Conservation (phyloP, 2,888 invertebrate genomes). For the Nymphalis c-album region DNA sequence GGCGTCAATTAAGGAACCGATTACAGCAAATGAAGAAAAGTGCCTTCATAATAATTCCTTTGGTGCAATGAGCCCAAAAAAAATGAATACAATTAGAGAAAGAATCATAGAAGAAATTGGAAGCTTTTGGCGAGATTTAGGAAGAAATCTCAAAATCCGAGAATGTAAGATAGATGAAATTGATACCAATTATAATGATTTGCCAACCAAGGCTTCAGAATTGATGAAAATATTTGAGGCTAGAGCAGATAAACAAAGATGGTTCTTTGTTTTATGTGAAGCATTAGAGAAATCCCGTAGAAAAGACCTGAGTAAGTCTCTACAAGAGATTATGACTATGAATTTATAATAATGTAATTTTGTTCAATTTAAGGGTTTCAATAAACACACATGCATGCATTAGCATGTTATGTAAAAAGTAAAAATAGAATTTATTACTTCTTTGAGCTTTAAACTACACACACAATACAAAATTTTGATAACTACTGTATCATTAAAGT, state of each 20-base stretch:
- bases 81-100: conserved; percentile 57
- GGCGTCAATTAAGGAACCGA: conserved; percentile 6
- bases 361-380: not conserved
- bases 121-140: conserved; percentile 64
- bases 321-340: conserved; percentile 67
- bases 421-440: too few species aligned
- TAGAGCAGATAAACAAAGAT: conserved; percentile 60
- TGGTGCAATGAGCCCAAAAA: conserved; percentile 49
- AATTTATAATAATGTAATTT: conserved; percentile 50
- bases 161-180: conserved; percentile 67
- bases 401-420: too few species aligned
- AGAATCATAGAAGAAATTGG: conserved; percentile 65
- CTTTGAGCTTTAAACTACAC: too few species aligned
- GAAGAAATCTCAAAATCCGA: conserved; percentile 61
- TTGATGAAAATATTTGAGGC: conserved; percentile 54
- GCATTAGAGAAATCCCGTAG: conserved; percentile 64
- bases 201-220: conserved; percentile 53
- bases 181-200: conserved; percentile 49
- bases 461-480: too few species aligned
- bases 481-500: too few species aligned
- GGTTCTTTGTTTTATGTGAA: conserved; percentile 66
- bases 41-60: conserved; percentile 45
- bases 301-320: conserved; percentile 58
- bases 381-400: too few species aligned
- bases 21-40: conserved; percentile 39